Percentiles rank a stretch among this genome's conserved stretches.
Conservation (phyloP, 1,140 invertebrate genomes). For the Metaphire vulgaris region DNA sequence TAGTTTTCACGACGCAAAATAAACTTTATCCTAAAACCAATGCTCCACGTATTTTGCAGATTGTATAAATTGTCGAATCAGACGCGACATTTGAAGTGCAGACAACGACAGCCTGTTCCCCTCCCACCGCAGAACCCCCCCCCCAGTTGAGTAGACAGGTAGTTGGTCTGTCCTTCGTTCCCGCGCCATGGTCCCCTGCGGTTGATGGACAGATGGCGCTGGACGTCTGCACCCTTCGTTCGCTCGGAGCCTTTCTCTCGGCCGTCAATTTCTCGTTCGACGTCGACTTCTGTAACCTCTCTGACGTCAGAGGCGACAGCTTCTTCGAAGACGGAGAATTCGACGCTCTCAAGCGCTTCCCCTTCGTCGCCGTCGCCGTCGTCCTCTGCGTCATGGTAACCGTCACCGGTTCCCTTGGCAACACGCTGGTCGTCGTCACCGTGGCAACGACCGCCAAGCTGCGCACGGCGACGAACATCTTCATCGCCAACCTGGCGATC, state of each 20-base stretch:
- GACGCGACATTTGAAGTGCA: not conserved
- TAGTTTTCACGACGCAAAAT: too few species aligned
- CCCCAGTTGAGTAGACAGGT: too few species aligned
- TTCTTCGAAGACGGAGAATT: not conserved
- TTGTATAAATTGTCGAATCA: too few species aligned
- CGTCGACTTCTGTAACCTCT: not conserved
- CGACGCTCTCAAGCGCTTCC: not conserved
- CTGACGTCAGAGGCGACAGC: not conserved
- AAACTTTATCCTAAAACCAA: too few species aligned
- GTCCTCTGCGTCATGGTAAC: constrained; percentile 22
- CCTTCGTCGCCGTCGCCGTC: constrained; percentile 10
- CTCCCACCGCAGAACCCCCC: not conserved
- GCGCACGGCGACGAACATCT: constrained; percentile 31
- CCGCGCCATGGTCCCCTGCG: too few species aligned
- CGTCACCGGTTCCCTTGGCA: constrained; percentile 24
- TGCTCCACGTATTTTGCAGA: too few species aligned
- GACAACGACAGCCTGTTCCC: not conserved
- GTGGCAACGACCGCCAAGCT: constrained; percentile 24
- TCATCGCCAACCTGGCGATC: constrained; percentile 31
- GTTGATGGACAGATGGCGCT: not conserved
- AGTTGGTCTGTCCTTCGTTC: too few species aligned
- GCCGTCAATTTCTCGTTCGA: not conserved
- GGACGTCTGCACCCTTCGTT: not conserved
- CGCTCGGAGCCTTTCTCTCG: not conserved
- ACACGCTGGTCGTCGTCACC: constrained; percentile 29